These are phyloP conservation scores for Bujurquina vittata DNA, from an alignment of 2,113 vertebrate genomes.

Conservation along the genomic window DNA sequence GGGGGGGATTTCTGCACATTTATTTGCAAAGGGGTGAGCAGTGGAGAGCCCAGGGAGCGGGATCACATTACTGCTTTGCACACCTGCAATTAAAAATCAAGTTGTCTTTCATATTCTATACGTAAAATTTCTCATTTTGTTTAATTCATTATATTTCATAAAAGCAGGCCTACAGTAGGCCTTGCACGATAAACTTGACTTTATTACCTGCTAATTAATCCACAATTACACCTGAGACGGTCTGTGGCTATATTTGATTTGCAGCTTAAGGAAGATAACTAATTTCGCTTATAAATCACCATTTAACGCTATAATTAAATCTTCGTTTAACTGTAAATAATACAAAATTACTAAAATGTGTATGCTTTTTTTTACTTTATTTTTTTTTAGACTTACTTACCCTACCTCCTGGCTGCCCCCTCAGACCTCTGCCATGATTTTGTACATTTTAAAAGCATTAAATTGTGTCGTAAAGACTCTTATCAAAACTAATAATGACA, in stretches of 20 bases:
- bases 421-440: not conserved
- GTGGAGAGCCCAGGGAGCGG: conserved; percentile 27
- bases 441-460: not conserved
- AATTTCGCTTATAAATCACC: not conserved
- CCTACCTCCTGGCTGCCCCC: not conserved
- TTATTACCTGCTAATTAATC: conserved; percentile 12
- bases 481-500: not conserved
- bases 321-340: not conserved
- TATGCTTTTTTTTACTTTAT: not conserved
- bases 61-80: conserved; percentile 42
- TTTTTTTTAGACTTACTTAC: not conserved
- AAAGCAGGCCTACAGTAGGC: not conserved
- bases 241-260: not conserved
- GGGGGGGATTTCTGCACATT: conserved; percentile 56
- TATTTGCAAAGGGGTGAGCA: conserved; percentile 6
- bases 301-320: not conserved
- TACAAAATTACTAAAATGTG: not conserved
- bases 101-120: not conserved
- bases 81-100: conserved; percentile 31
- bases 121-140: not conserved
- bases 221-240: not conserved
- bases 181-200: not conserved
- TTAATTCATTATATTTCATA: not conserved
- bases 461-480: not conserved
- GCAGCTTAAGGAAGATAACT: not conserved